A percentile compares a stretch with the other conserved stretches of the same genome.
phyloP scores from a whole-genome alignment of 2,797 vertebrate genomes.

The Momotus momota region DNA sequence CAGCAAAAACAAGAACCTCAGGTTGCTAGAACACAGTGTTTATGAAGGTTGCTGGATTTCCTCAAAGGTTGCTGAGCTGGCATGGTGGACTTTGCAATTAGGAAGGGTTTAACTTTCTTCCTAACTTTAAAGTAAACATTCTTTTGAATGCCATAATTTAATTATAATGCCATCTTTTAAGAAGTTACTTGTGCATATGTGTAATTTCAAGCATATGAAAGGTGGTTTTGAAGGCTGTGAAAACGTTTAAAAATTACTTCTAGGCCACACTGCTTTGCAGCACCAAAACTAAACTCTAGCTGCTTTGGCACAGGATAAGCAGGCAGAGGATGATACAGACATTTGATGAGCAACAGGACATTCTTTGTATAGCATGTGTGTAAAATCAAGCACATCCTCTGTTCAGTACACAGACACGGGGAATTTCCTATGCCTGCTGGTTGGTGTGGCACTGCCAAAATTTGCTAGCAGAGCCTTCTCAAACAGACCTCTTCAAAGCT shows the following conservation, averaged over 20 bases:
- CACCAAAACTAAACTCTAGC: neutral
- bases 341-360: neutral
- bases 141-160: neutral
- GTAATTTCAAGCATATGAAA: neutral
- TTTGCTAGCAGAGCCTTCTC: neutral
- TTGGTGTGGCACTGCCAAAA: neutral
- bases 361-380: neutral
- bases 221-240: neutral
- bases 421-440: neutral
- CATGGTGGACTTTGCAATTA: neutral
- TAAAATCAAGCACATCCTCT: neutral
- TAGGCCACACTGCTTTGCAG: neutral
- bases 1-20: constrained; percentile 11
- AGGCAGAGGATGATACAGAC: neutral
- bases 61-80: neutral
- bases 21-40: neutral
- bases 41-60: constrained; percentile 27
- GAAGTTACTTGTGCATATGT: neutral
- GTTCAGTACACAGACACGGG: neutral
- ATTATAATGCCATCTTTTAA: neutral
- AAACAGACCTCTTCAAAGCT: neutral
- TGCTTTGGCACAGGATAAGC: neutral
- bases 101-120: neutral
- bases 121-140: neutral
- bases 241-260: neutral